Evolutionary conservation across 2,888 invertebrate species (phyloP).

Genomic region (Acanthosoma haemorrhoidale): DNA sequence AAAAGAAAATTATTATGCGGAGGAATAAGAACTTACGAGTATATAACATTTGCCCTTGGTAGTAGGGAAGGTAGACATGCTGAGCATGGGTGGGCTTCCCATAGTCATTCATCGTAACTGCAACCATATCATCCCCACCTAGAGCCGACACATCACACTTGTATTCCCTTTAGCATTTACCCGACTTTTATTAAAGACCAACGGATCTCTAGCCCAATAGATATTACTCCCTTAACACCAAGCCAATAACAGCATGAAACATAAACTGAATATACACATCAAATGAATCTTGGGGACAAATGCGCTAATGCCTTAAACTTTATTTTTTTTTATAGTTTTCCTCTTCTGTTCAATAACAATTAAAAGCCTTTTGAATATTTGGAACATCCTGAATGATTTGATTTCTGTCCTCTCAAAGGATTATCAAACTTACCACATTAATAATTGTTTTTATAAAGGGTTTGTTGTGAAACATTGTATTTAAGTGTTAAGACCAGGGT

Average conservation of each 20-base stretch:
- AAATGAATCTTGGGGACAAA: too few species aligned
- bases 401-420: too few species aligned
- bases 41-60: conserved; percentile 50
- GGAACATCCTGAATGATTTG: too few species aligned
- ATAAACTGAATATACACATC: not conserved
- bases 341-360: too few species aligned
- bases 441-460: too few species aligned
- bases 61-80: conserved; percentile 53
- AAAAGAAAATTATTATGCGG: conserved; percentile 31
- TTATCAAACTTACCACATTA: too few species aligned
- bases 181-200: not conserved
- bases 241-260: not conserved
- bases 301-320: too few species aligned
- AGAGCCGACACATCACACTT: conserved; percentile 26
- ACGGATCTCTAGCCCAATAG: not conserved
- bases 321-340: too few species aligned
- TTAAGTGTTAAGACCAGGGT: too few species aligned
- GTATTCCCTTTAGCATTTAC: conserved; percentile 17
- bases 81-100: conserved; percentile 51
- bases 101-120: conserved; percentile 46
- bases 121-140: conserved; percentile 45
- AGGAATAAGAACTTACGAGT: conserved; percentile 40
- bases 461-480: too few species aligned
- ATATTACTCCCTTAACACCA: not conserved
- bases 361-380: too few species aligned